Evolutionary conservation across 2,888 invertebrate species (phyloP), one percentile per base, ranked within the genome.

Genomic region (Xestia ashworthii): DNA sequence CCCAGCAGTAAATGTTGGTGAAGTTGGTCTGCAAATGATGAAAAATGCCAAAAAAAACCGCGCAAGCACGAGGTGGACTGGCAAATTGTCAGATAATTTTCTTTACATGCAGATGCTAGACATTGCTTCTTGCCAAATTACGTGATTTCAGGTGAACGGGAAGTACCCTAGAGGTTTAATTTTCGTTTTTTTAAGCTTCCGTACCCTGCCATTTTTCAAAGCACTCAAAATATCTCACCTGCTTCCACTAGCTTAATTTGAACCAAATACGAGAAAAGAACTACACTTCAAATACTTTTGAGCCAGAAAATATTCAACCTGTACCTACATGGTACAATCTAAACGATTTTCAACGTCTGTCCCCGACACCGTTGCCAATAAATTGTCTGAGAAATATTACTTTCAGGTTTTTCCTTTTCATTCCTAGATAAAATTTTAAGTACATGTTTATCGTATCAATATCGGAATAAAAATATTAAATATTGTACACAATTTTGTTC

Each of bases 381-480:
- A 84, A 87, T 86, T 77, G 74, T 74, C 75, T 73, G 73, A 79
- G 75, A 86, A 84, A 87, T 84, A 87, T 84, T 77, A 74, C 68
- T 77, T 77, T 87, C n/a, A 75, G 71, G 83, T 83, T 75, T 79
- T 83, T 71, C 67, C 67, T 76, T 67, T 55, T 62, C 25, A 38
- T 48, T 79, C 44, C 53, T 74, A 79, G 73, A 76, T 76, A 82
- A 58, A 71, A 72, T 75, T 71, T 78, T 74, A 78, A 78, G 74
- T 71, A 58, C 55, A 71, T 73, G 50, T 81, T n/a, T 71, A 38
- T 65, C 38, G 8, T 81, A 81, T 71, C 67, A 50, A 67, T 74
- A 76, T 71, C 46, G 66, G 38, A 70, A 77, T 60, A 53, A 77
- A 76, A 80, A 66, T 25, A 44, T 14, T 19, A 58, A 38, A 66